These are phyloP conservation scores for Datnioides undecimradiatus DNA, from an alignment of 2,113 vertebrate genomes.

Conservation along the genomic window DNA sequence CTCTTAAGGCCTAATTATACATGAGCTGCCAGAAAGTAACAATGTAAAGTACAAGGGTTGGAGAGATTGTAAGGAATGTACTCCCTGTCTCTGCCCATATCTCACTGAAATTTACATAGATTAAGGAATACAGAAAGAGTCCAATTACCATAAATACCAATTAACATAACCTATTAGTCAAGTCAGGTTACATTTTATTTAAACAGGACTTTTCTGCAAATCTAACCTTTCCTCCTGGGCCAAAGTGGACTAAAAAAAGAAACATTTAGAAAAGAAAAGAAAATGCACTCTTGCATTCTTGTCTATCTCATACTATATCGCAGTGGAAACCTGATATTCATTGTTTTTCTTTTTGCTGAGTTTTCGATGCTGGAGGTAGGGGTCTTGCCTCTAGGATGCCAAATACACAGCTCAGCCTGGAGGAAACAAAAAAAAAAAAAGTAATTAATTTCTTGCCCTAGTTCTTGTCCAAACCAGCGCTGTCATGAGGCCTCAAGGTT, in stretches of 20 bases:
- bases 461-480: constrained; percentile 34
- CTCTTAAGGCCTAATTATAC: constrained; percentile 71
- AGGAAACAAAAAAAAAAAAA: constrained; percentile 24
- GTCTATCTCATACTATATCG: neutral
- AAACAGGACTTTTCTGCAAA: neutral
- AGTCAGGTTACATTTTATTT: constrained; percentile 22
- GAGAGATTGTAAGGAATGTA: constrained; percentile 35
- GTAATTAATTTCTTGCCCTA: constrained; percentile 57
- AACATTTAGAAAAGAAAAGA: neutral
- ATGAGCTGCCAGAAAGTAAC: constrained; percentile 57
- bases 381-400: constrained; percentile 8
- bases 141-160: constrained; percentile 40
- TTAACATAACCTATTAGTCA: constrained; percentile 41
- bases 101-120: constrained; percentile 38
- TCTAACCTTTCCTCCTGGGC: neutral
- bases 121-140: constrained; percentile 17
- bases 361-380: neutral
- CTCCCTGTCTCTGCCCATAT: constrained; percentile 27
- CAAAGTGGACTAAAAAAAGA: neutral
- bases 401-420: neutral
- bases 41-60: constrained; percentile 51
- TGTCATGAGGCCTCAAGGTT: constrained; percentile 29
- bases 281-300: neutral
- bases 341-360: neutral
- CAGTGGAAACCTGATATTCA: neutral